These are phyloP conservation scores for Riptortus pedestris DNA, from an alignment of 1,140 invertebrate species.

Conservation along the genomic window DNA sequence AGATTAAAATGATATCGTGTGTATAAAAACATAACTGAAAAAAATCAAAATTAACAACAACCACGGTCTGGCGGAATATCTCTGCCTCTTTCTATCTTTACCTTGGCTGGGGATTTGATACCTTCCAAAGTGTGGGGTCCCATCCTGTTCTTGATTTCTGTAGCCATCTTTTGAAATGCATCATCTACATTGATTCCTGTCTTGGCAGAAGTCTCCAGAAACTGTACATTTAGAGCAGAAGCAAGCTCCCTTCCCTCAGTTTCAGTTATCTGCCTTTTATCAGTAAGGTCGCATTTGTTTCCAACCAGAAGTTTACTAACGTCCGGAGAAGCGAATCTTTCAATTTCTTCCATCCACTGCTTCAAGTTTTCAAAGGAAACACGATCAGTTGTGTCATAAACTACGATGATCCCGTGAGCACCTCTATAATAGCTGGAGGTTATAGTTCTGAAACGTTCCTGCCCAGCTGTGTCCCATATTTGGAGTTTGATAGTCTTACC, in stretches of 20 bases:
- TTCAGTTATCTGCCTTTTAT: slow-evolving; percentile 89
- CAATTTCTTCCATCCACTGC: slow-evolving; percentile 58
- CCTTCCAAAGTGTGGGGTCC: slow-evolving; percentile 59
- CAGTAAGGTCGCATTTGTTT: slow-evolving; percentile 57
- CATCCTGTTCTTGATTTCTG: slow-evolving; percentile 89
- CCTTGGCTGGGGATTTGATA: not conserved
- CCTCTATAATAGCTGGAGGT: slow-evolving; percentile 59
- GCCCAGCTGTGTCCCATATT: slow-evolving; percentile 58
- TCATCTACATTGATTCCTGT: slow-evolving; percentile 93
- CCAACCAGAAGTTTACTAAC: slow-evolving; percentile 47
- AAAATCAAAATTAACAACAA: not conserved
- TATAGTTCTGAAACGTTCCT: slow-evolving; percentile 54
- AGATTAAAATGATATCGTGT: too few relatives aligned
- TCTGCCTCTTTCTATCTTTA: not conserved
- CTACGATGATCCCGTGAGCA: slow-evolving; percentile 61
- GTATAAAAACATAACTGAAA: not conserved
- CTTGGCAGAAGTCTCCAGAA: slow-evolving; percentile 95
- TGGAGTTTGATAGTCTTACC: slow-evolving; percentile 58
- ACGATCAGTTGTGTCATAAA: slow-evolving; percentile 58
- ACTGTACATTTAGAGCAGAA: slow-evolving; percentile 90
- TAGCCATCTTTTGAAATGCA: slow-evolving; percentile 96
- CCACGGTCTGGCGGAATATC: not conserved
- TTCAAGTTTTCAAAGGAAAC: slow-evolving; percentile 59
- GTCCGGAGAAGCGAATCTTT: slow-evolving; percentile 45
- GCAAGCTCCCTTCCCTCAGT: slow-evolving; percentile 94